Percentiles rank a stretch among this genome's conserved stretches.
phyloP scores from a whole-genome alignment of 1,140 invertebrate genomes.

The Agraylea sexmaculata region DNA sequence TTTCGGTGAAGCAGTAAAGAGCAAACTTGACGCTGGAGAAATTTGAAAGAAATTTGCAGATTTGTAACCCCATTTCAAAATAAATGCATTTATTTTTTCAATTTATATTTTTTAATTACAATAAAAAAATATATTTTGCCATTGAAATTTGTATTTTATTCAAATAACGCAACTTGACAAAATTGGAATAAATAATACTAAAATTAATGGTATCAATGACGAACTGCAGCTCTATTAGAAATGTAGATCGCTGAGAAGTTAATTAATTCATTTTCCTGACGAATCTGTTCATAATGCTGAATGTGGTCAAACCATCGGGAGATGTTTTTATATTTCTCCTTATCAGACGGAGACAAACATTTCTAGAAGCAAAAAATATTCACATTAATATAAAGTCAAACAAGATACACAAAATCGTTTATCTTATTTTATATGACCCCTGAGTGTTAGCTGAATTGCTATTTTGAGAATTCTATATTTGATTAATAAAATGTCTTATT shows the following conservation, averaged over 20 bases:
- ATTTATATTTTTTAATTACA: not conserved
- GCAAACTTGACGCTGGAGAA: conserved; percentile 36
- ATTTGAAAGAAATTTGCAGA: conserved; percentile 14
- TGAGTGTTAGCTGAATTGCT: not conserved
- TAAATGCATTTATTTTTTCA: not conserved
- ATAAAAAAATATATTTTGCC: not conserved
- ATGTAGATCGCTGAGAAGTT: conserved; percentile 45
- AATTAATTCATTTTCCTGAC: conserved; percentile 42
- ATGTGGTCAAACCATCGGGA: conserved; percentile 57
- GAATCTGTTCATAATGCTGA: conserved; percentile 44
- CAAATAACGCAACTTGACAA: not conserved
- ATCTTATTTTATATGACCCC: not conserved
- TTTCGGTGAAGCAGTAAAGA: conserved; percentile 41
- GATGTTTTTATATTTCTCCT: conserved; percentile 48
- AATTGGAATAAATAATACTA: too few species aligned
- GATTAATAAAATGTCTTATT: too few species aligned
- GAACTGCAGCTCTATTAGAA: conserved; percentile 33
- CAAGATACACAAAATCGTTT: not conserved
- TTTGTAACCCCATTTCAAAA: conserved; percentile 1
- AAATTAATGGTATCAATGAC: too few species aligned
- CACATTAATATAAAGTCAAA: conserved; percentile 6
- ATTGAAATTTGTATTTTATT: not conserved
- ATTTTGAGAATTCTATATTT: not conserved
- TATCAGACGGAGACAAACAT: conserved; percentile 41
- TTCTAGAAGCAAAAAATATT: conserved; percentile 27